Base-by-base conservation (phyloP, 2,113 vertebrate genomes). In the Mobula birostris region DNA sequence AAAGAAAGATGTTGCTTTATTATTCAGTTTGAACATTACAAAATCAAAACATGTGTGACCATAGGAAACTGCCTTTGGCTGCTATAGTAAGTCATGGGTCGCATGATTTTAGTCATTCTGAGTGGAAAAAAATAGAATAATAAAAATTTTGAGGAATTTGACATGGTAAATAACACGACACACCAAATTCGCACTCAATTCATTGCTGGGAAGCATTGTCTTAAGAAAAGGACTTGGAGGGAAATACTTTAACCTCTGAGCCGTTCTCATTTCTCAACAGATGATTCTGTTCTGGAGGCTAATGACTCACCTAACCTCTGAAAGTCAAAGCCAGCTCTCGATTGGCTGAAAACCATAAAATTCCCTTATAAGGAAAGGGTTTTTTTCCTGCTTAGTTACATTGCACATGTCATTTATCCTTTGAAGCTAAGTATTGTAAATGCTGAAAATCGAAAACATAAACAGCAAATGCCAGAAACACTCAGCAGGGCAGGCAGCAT, bases 301-400 rank as follows among this genome's bases (percentile, higher is more conserved):
- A 93, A 93, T 93, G 91, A 93, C 91, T 93, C 91, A 93, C 66
- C 70, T 72, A 40, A 72, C 91, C 91, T 56, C 91, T 8, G 91
- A 74, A 74, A 93, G 74, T 93, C 68, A 74, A 93, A 74, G 91
- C 36, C 27, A 24, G 36, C 70, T 74, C 40, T 56, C 40, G 36
- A 93, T 93, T 93, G 91, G 91, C 27, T 56, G 91, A 93, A 74
- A 76, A 93, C 68, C 91, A 48, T 74, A 17, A 21, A 74, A 93
- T 93, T 36, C 68, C 91, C 91, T 93, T 93, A 93, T 93, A 93
- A 74, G 91, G 91, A 93, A 27, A 93, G 17, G 8, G 12, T 93
- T 74, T 40, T 72, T 24, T 48, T 48, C 48, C 68, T 74, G 68
- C 68, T 40, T 40, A 24, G 70, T 56, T 92, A 40, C 61, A 70